These are phyloP conservation scores for Homalodisca vitripennis DNA, from an alignment of 1,140 invertebrate species.

Conservation along the genomic window DNA sequence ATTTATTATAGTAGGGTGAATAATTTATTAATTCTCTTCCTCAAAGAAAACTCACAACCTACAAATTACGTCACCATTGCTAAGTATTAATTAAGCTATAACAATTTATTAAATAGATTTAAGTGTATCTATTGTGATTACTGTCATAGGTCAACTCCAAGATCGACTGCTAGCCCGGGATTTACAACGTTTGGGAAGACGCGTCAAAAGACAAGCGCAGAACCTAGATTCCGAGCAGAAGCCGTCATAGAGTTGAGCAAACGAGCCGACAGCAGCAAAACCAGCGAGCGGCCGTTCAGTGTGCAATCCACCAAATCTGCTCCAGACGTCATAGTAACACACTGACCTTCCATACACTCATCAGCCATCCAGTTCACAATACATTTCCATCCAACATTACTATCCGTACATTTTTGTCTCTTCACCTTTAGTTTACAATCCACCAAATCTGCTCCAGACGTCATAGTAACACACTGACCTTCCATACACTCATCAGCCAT, in stretches of 20 bases:
- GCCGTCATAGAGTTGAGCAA: slow-evolving; percentile 64
- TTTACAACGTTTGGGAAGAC: slow-evolving; percentile 59
- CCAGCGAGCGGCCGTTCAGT: slow-evolving; percentile 58
- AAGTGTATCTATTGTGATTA: background rate
- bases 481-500: background rate
- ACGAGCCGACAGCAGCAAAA: slow-evolving; percentile 29
- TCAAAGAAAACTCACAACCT: too few relatives aligned
- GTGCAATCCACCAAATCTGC: slow-evolving; percentile 80
- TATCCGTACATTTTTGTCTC: background rate
- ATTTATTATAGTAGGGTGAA: too few relatives aligned
- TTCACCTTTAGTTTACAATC: slow-evolving; percentile 50
- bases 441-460: slow-evolving; percentile 82
- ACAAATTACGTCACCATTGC: too few relatives aligned
- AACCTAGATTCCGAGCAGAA: slow-evolving; percentile 59
- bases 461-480: slow-evolving; percentile 43
- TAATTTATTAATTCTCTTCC: too few relatives aligned
- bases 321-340: slow-evolving; percentile 81
- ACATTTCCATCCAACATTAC: background rate
- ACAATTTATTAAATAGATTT: too few relatives aligned
- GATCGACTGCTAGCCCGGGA: slow-evolving; percentile 35
- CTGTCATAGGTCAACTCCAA: slow-evolving; percentile 19
- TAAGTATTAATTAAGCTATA: too few relatives aligned
- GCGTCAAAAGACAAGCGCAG: slow-evolving; percentile 49
- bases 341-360: slow-evolving; percentile 57
- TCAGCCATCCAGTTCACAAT: background rate